These are phyloP conservation scores for Emmelina monodactyla DNA, from an alignment of 2,888 invertebrate genomes.

Conservation along the genomic window DNA sequence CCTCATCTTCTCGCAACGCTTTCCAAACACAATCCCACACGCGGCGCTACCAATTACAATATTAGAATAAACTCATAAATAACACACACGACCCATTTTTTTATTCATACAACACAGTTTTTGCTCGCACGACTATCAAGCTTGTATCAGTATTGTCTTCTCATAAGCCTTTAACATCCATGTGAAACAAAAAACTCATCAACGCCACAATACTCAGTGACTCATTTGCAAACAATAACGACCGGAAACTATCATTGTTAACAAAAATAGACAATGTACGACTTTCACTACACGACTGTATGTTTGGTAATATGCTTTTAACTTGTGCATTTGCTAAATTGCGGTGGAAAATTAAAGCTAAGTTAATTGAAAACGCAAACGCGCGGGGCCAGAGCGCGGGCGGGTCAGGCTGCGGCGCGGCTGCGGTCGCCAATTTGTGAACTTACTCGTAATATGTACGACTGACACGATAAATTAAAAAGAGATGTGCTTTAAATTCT, in stretches of 20 bases:
- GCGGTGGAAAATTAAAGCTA: neutral
- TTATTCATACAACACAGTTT: neutral
- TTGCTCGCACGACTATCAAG: neutral
- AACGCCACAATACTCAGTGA: conserved; percentile 23
- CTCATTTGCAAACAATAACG: conserved; percentile 48
- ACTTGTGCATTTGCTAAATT: neutral
- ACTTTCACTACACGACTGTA: conserved; percentile 7
- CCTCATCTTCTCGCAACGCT: conserved; percentile 20
- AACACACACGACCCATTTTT: neutral
- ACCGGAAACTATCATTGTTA: conserved; percentile 30
- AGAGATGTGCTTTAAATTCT: no score
- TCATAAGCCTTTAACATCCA: neutral
- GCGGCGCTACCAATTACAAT: neutral
- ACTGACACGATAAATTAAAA: no score
- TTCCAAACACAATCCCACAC: conserved; percentile 13
- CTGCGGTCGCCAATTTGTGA: neutral
- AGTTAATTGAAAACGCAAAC: neutral
- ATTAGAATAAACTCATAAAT: neutral
- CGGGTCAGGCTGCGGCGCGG: neutral
- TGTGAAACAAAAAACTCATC: conserved; percentile 3
- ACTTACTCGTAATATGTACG: neutral
- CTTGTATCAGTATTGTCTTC: neutral
- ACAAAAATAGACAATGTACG: conserved; percentile 1
- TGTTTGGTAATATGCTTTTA: conserved; percentile 17
- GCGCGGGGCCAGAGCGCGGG: neutral